Evolutionary conservation across 2,888 invertebrate species (phyloP).

Genomic region (Caenorhabditis japonica): DNA sequence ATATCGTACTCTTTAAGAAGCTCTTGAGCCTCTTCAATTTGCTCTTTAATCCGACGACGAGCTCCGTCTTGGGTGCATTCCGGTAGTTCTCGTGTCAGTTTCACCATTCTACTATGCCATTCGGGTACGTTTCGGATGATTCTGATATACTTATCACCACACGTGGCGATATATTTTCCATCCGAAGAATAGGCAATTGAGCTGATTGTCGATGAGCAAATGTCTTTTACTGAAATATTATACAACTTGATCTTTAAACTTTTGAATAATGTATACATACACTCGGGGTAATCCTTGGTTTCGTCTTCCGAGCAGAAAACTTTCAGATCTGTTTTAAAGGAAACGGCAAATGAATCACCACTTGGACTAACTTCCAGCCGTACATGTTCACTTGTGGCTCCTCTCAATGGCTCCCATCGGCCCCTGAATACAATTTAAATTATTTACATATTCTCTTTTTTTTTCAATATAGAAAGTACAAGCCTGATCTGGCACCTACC

Average conservation of each 20-base stretch:
- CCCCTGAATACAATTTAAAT: conserved; percentile 79
- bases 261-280: conserved; percentile 16
- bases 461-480: no score
- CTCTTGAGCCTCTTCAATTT: conserved; percentile 47
- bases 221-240: conserved; percentile 81
- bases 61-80: conserved; percentile 53
- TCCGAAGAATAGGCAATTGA: conserved; percentile 85
- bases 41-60: conserved; percentile 48
- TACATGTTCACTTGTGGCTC: conserved; percentile 50
- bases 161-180: conserved; percentile 81
- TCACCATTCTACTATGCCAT: conserved; percentile 44
- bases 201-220: conserved; percentile 82
- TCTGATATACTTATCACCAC: conserved; percentile 80
- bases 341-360: conserved; percentile 83
- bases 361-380: conserved; percentile 84
- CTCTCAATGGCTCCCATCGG: conserved; percentile 78
- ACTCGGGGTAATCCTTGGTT: conserved; percentile 81
- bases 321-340: conserved; percentile 82
- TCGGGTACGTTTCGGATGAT: conserved; percentile 87
- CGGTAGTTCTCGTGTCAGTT: conserved; percentile 41
- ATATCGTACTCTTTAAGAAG: conserved; percentile 24
- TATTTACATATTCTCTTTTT: no score
- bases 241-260: background rate
- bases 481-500: no score
- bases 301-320: conserved; percentile 80